Conservation (phyloP, 2,888 invertebrate species). For the Drosophila kanekoi region DNA sequence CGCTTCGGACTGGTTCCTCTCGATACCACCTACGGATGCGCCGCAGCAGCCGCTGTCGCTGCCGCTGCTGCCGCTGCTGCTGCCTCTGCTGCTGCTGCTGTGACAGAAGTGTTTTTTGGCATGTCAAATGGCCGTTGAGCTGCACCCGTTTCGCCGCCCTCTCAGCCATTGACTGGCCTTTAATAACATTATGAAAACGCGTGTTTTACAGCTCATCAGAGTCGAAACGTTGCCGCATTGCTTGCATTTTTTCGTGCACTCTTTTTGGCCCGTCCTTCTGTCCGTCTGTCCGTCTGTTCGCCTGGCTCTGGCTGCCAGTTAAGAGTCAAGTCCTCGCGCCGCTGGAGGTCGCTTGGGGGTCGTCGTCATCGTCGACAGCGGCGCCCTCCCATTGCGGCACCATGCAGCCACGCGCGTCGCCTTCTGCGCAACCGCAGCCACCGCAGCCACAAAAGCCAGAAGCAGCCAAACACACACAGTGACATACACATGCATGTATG, state of each 20-base stretch:
- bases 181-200: slow-evolving; percentile 80
- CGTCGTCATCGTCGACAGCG: slow-evolving; percentile 65
- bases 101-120: slow-evolving; percentile 81
- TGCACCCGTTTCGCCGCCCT: slow-evolving; percentile 28
- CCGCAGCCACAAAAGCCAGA: slow-evolving; percentile 64
- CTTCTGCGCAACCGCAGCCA: slow-evolving; percentile 78
- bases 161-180: slow-evolving; percentile 34
- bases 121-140: slow-evolving; percentile 76
- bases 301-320: slow-evolving; percentile 53
- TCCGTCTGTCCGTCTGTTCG: slow-evolving; percentile 6
- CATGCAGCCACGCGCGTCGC: slow-evolving; percentile 83
- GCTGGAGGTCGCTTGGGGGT: slow-evolving; percentile 75
- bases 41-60: slow-evolving; percentile 11
- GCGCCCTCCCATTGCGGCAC: slow-evolving; percentile 84
- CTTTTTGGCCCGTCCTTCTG: slow-evolving; percentile 32
- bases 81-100: slow-evolving; percentile 53
- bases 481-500: slow-evolving; percentile 3
- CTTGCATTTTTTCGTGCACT: slow-evolving; percentile 63
- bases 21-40: slow-evolving; percentile 50
- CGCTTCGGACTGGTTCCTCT: slow-evolving; percentile 36
- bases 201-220: slow-evolving; percentile 80
- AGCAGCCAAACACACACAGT: slow-evolving; percentile 41
- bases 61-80: slow-evolving; percentile 4
- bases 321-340: slow-evolving; percentile 72
- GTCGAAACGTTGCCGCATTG: slow-evolving; percentile 47